Conservation (phyloP, 2,797 vertebrate genomes). For the Choloepus didactylus region DNA sequence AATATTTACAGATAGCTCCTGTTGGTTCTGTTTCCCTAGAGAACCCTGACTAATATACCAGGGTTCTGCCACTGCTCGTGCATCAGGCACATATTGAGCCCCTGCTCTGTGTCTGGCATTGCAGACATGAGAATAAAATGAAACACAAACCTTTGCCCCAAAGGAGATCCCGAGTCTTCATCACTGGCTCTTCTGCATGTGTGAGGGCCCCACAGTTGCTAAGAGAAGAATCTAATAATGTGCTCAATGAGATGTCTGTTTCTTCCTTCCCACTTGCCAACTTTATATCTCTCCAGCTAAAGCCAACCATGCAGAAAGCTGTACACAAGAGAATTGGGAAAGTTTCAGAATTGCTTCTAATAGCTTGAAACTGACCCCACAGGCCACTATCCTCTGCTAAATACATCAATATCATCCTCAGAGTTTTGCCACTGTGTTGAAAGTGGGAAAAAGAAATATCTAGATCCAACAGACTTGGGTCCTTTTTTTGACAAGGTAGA, state of each 20-base stretch:
- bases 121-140: background rate
- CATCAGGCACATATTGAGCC: background rate
- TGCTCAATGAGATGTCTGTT: background rate
- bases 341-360: background rate
- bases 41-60: too few species aligned
- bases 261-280: background rate
- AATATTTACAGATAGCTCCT: too few species aligned
- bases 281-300: background rate
- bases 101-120: background rate
- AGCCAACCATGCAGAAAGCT: conserved; percentile 24
- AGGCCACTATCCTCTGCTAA: background rate
- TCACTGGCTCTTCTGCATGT: background rate
- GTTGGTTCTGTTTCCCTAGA: too few species aligned
- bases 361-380: conserved; percentile 29
- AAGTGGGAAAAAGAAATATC: conserved; percentile 66
- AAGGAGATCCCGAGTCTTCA: background rate
- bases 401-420: conserved; percentile 1
- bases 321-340: conserved; percentile 39
- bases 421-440: conserved; percentile 38
- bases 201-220: background rate
- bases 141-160: background rate
- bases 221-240: conserved; percentile 7
- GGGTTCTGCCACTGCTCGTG: too few species aligned
- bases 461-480: conserved; percentile 5
- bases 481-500: conserved; percentile 56